Evolutionary conservation across 2,888 invertebrate genomes (phyloP), one percentile per base, ranked within the genome.

Genomic region (Mechanitis messenoides): DNA sequence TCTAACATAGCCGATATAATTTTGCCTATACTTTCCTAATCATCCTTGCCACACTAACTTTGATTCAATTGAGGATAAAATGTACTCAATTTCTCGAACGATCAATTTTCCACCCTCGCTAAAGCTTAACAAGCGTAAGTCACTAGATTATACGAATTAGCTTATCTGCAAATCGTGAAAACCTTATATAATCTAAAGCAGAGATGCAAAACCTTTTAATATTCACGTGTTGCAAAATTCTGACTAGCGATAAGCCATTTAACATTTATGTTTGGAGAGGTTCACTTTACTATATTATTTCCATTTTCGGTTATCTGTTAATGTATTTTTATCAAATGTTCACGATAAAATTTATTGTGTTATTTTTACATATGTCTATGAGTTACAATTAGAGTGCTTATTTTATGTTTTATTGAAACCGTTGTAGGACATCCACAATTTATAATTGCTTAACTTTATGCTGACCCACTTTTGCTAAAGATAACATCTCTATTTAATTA

Each of bases 101-200:
- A 50, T 31, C 28, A 50, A 50, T 50, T 50, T 50, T 50, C 50
- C 50, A 31, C 50, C 50, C 50, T 50, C 28, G 50, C 50, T 50
- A 50, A 50, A 31, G 31, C 50, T 50, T 50, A 50, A 50, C 50
- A 50, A 11, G 50, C 50, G 50, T 50, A 50, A 50, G 50, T 50
- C 50, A 50, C 50, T 50, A 11, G 50, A 50, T 50, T 50, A 50
- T 50, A 50, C 50, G 50, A 50, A 50, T 50, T 50, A 50, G 31
- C 50, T 50, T 50, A 50, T 50, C 50, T 50, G 31, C 3, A 50
- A 31, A 50, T 31, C 50, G 31, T 47, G 47, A 47, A 50, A 50
- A 50, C 31, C 31, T 50, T 9, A 28, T 47, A 28, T 50, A 50
- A 50, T 50, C 50, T 50, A 11, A 31, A 50, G 31, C 50, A 31